These are phyloP conservation scores for Tenebrosternarchus preto DNA, from an alignment of 2,113 vertebrate species.

Conservation along the genomic window DNA sequence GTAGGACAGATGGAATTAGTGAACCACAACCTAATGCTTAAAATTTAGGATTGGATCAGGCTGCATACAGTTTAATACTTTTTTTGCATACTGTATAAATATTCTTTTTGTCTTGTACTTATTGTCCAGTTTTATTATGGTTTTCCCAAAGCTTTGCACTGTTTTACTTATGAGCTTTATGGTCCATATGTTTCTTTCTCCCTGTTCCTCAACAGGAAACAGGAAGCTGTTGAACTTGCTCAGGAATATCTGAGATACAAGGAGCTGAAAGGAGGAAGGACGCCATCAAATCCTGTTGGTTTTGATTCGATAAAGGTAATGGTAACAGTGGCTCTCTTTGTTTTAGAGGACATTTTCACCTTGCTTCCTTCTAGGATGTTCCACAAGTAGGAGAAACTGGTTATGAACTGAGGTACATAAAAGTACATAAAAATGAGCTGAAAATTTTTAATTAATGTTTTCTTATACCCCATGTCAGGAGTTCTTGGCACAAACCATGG, in stretches of 20 bases:
- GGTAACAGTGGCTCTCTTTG: not conserved
- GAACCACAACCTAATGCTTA: too few species aligned
- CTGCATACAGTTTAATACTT: too few species aligned
- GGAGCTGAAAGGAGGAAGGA: conserved; percentile 57
- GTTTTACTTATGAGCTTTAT: not conserved
- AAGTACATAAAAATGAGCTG: too few species aligned
- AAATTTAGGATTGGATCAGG: too few species aligned
- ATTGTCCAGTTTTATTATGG: too few species aligned
- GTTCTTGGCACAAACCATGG: conserved; percentile 52
- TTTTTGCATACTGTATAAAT: too few species aligned
- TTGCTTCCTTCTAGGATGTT: too few species aligned
- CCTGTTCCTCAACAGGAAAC: conserved; percentile 67
- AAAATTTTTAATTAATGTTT: not conserved
- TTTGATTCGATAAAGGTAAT: conserved; percentile 78
- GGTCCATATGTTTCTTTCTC: conserved; percentile 4
- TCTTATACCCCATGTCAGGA: conserved; percentile 59
- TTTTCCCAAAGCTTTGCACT: too few species aligned
- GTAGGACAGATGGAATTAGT: too few species aligned
- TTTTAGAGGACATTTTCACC: not conserved
- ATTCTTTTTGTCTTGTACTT: too few species aligned
- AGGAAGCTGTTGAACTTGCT: conserved; percentile 79
- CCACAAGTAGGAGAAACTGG: not conserved
- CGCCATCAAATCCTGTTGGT: conserved; percentile 52
- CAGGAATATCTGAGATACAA: conserved; percentile 74
- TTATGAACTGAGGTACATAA: not conserved